Conservation (phyloP, 1,140 invertebrate genomes). For the Microplitis mediator region DNA sequence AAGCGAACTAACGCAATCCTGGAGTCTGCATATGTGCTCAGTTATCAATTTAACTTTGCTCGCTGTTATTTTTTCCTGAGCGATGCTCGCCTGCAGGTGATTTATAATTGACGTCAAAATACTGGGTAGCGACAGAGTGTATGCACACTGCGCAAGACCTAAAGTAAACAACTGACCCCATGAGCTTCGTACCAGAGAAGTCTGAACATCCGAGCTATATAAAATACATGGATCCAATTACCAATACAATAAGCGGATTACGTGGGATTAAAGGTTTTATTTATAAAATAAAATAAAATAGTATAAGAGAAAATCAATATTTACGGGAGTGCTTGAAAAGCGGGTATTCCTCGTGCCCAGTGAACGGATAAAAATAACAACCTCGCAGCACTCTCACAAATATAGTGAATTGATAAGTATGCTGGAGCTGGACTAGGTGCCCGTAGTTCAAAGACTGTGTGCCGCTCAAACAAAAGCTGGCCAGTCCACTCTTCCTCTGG, state of each 20-base stretch:
- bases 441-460: conserved; percentile 79
- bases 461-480: conserved; percentile 71
- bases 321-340: conserved; percentile 81
- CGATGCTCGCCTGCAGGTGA: conserved; percentile 70
- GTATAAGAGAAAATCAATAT: conserved; percentile 23
- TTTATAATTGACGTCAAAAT: conserved; percentile 83
- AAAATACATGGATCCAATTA: conserved; percentile 30
- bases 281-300: conserved; percentile 6
- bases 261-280: neutral
- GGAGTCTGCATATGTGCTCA: conserved; percentile 81
- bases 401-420: conserved; percentile 86
- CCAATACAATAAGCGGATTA: neutral
- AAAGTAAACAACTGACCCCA: conserved; percentile 95
- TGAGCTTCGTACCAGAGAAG: conserved; percentile 79
- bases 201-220: conserved; percentile 83
- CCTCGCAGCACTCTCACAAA: conserved; percentile 90
- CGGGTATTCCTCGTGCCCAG: conserved; percentile 83
- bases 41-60: conserved; percentile 78
- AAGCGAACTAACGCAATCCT: conserved; percentile 81
- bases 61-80: conserved; percentile 75
- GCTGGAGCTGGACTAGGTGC: conserved; percentile 81
- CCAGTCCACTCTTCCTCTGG: conserved; percentile 66
- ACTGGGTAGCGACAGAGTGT: conserved; percentile 78
- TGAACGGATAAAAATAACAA: conserved; percentile 87
- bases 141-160: conserved; percentile 87